Conservation (phyloP, 2,797 vertebrate genomes). For the Ptychobarbus kaznakovi region DNA sequence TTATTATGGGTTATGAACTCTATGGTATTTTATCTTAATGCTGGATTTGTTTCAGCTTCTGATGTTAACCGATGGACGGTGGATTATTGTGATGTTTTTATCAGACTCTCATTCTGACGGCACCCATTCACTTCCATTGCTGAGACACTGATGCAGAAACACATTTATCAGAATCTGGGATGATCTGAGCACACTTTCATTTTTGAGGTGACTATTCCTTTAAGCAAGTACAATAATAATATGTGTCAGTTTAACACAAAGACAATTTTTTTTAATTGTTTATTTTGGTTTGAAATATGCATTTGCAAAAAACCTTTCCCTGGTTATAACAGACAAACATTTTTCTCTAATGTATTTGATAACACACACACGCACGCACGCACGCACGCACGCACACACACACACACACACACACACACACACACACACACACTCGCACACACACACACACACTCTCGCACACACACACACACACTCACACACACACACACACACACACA, state of each 20-base stretch:
- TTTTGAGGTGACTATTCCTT: background rate
- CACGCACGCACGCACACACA: no score
- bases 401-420: no score
- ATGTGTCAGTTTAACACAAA: background rate
- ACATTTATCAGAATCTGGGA: background rate
- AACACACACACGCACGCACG: background rate
- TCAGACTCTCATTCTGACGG: no score
- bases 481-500: slow-evolving; percentile 37
- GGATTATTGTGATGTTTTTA: no score
- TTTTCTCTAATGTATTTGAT: slow-evolving; percentile 72
- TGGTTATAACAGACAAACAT: background rate
- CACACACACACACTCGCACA: no score
- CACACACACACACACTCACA: no score
- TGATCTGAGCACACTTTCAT: background rate
- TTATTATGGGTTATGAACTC: no score
- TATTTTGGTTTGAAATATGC: slow-evolving; percentile 33
- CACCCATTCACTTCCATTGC: no score
- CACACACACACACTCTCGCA: no score
- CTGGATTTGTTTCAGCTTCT: no score
- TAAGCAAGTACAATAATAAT: background rate
- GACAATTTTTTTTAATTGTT: background rate
- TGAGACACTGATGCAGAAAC: background rate
- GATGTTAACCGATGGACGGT: no score
- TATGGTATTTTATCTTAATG: no score
- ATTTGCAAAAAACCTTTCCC: background rate